phyloP scores from a whole-genome alignment of 2,888 invertebrate species.

The Oscheius myriophilus region DNA sequence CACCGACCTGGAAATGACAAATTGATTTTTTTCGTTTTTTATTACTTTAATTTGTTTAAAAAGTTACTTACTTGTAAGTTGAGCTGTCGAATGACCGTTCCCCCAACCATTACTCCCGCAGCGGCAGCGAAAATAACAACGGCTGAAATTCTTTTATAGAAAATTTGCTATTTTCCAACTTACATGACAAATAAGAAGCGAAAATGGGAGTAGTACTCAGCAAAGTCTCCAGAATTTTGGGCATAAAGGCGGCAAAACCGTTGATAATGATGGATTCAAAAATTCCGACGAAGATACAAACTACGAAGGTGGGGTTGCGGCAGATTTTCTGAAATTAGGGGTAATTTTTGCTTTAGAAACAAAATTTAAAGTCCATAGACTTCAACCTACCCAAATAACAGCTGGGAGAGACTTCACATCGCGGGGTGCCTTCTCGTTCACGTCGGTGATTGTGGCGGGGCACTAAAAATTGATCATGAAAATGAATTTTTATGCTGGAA shows the following conservation, averaged over 20 bases:
- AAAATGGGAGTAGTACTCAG: conserved; percentile 66
- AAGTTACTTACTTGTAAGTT: conserved; percentile 57
- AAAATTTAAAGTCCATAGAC: not conserved
- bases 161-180: no score
- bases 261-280: conserved; percentile 70
- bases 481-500: not conserved
- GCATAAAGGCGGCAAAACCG: conserved; percentile 70
- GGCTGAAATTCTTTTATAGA: conserved; percentile 51
- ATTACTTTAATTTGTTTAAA: not conserved
- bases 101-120: conserved; percentile 69
- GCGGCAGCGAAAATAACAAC: conserved; percentile 70
- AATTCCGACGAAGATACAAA: conserved; percentile 66
- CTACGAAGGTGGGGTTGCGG: conserved; percentile 67
- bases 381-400: conserved; percentile 53
- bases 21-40: not conserved
- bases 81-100: conserved; percentile 64
- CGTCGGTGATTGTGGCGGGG: conserved; percentile 45
- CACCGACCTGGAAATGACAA: conserved; percentile 56
- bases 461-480: conserved; percentile 32
- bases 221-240: conserved; percentile 69
- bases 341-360: not conserved
- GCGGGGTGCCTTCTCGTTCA: conserved; percentile 52
- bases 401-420: conserved; percentile 51
- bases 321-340: conserved; percentile 56
- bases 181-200: conserved; percentile 67